These are phyloP conservation scores for Riparia riparia DNA, from an alignment of 2,113 vertebrate species.

Conservation along the genomic window DNA sequence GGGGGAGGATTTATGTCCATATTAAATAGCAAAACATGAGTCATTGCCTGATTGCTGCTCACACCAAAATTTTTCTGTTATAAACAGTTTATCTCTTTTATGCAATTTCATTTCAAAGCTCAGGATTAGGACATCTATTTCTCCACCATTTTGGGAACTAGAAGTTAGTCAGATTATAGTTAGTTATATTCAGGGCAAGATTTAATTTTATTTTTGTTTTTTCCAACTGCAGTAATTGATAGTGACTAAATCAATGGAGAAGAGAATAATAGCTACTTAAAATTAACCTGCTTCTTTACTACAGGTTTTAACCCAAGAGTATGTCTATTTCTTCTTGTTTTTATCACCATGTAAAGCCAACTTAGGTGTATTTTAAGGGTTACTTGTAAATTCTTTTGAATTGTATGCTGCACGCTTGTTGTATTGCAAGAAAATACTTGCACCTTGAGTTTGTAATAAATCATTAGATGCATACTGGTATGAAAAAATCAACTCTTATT, in stretches of 20 bases:
- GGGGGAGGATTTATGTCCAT: slow-evolving; percentile 61
- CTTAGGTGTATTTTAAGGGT: background rate
- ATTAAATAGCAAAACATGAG: slow-evolving; percentile 63
- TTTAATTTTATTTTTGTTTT: background rate
- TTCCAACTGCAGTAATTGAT: background rate
- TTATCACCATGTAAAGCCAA: background rate
- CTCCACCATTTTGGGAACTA: background rate
- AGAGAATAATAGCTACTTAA: background rate
- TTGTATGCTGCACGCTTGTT: background rate
- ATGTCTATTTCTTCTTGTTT: background rate
- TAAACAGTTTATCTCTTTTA: slow-evolving; percentile 50
- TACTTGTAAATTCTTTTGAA: background rate
- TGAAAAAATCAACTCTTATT: background rate
- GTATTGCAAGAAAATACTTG: background rate
- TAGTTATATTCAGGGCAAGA: background rate
- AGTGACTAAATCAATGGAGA: background rate
- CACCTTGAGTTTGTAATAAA: background rate
- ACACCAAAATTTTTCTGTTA: slow-evolving; percentile 21
- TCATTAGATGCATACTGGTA: background rate
- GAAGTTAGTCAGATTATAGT: background rate
- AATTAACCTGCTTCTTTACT: background rate
- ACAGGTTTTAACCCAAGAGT: background rate
- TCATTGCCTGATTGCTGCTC: slow-evolving; percentile 50
- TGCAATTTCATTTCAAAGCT: slow-evolving; percentile 17
- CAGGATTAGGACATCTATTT: background rate